These are phyloP conservation scores for Limnodromus scolopaceus DNA, from an alignment of 2,797 vertebrate genomes.

Conservation along the genomic window DNA sequence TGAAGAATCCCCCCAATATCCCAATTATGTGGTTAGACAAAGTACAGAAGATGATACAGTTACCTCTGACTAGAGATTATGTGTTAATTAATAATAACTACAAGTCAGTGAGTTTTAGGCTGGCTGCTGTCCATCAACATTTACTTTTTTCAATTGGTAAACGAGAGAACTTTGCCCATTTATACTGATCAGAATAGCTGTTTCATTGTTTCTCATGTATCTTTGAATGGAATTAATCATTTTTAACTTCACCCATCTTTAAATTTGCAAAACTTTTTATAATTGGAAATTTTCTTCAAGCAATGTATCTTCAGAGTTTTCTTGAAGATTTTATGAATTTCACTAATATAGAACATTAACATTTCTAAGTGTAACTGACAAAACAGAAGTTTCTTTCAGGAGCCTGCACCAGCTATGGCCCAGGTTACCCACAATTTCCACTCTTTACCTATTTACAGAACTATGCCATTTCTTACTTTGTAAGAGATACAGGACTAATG, in stretches of 20 bases:
- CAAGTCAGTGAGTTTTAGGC: not conserved
- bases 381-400: not conserved
- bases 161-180: not conserved
- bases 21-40: not conserved
- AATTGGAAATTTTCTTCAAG: not conserved
- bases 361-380: not conserved
- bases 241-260: not conserved
- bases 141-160: not conserved
- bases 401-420: not conserved
- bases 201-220: not conserved
- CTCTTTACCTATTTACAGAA: not conserved
- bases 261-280: not conserved
- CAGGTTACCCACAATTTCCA: not conserved
- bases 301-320: not conserved
- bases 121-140: not conserved
- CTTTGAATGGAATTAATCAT: not conserved
- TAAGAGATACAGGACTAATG: not conserved
- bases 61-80: not conserved
- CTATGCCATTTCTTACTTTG: not conserved
- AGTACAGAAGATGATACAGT: not conserved
- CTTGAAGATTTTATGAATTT: not conserved
- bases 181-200: not conserved
- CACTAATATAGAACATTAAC: not conserved
- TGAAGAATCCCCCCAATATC: not conserved
- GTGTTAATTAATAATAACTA: not conserved